Base-by-base conservation (phyloP, 2,888 invertebrate genomes). In the Drosophila paucipuncta region DNA sequence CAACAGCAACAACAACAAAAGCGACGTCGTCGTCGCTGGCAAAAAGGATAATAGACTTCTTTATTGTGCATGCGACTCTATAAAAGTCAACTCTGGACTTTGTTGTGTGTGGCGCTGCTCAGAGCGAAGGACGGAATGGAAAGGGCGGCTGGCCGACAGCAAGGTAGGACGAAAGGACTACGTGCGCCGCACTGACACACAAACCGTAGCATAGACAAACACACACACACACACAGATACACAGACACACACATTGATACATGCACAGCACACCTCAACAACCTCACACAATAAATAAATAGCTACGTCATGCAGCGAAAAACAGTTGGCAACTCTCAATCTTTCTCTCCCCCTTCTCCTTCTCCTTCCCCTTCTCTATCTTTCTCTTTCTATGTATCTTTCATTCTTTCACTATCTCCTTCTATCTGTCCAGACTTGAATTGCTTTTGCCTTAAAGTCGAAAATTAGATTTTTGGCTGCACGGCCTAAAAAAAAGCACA, bases 61-160 rank as follows among this genome's bases (percentile, higher is more conserved):
- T 91, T 90, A 91, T 91, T 91, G 88, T 91, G 92, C 92, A 91
- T 92, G 92, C 90, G 91, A 92, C 92, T 92, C 92, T 90, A 92
- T 92, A 92, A 92, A 92, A 92, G 92, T 92, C 92, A 92, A 92
- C 91, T 92, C 90, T 89, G 85, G 85, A 85, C 85, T 85, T 88
- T 88, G 82, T 91, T 84, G 84, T 90, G 85, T 83, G 71, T 80
- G 84, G 74, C 72, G 78, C 73, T 58, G 79, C 65, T 75, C 59
- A 60, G 71, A 63, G 72, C 66, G 61, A 57, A 58, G 73, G 65
- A 61, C 35, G 16, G 35, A 16, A 3, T 3, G 31, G 13, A 16
- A 2, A 5, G 31, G 13, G 49, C 28, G 41, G 31, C 9, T 18
- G 37, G 54, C 64, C 55, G 54, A 37, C 25, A 39, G 47, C 4